Evolutionary conservation across 1,140 invertebrate genomes (phyloP), one percentile per base, ranked within the genome.

Genomic region (Trachymyrmex cornetzi): DNA sequence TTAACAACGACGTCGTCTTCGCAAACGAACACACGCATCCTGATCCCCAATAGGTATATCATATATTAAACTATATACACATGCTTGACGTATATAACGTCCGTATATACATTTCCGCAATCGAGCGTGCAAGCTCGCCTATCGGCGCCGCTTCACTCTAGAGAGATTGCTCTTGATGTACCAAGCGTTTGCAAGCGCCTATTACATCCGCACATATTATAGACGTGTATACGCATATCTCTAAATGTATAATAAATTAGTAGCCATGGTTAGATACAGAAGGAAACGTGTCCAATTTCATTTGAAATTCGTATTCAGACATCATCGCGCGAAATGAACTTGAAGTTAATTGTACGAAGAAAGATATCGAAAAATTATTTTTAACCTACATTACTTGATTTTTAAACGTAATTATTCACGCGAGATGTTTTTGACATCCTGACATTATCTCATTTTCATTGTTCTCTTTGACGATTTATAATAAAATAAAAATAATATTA

Each of bases 31-130:
- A 61, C 9, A 9, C 34, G 24, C 12, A n/a, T 57, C 16, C 50
- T 38, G 67, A 57, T 38, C 69, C 19, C 22, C 80, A 38, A 63
- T 75, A 50, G 69, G n/a, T 61, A 16, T 75, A 59, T 84, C 80
- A 75, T 84, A 82, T 82, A 75, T 84, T 84, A 84, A 84, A 50
- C 38, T 34, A 19, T 24, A 57, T 53, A 30, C 27, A n/a, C 22
- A 69, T 53, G n/a, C 48, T 55, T 59, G 64, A n/a, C 22, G 19
- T 66, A 44, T 5, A 22, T 61, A 38, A 57, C 66, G 6, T 59
- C 22, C 19, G 27, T 57, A 57, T 74, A 57, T 75, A 59, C 55
- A 22, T 72, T 61, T 74, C 67, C 80, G 67, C 80, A 48, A 59
- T 82, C 79, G 67, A 82, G 53, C 80, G 38, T 72, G 38, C 67